Base-by-base conservation (phyloP, 2,797 vertebrate species). In the Vultur gryphus region DNA sequence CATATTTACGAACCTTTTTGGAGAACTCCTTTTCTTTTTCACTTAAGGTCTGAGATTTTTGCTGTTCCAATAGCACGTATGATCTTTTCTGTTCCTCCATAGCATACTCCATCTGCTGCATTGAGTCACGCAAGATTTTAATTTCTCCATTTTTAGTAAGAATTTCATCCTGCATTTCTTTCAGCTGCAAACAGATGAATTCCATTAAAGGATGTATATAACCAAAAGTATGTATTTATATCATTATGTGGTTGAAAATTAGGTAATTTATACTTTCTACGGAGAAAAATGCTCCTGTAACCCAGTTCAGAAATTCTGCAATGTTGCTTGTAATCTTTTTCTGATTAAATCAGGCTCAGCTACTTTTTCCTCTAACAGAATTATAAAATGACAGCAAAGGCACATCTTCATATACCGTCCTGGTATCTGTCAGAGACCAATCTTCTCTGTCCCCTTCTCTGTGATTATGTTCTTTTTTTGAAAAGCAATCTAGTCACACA, bases 61-160 rank as follows among this genome's bases (percentile, higher is more conserved):
- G 98, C 83, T 98, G 98, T 92, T 99, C 99, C 97, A 98, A 76
- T 41, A 98, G 93, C 35, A 98, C 31, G 57, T 98, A 98, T 18
- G 97, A 97, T 94, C 98, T 98, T 64, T 96, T 99, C 97, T 99
- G 99, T 49, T 98, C 97, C 81, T 99, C 99, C 75, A 99, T 97
- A 90, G 98, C 97, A 81, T 93, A 97, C 93, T 99, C 99, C 97
- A 98, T 98, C 85, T 98, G 98, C 95, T 97, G 98, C 95, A 99
- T 98, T 4, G 99, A 99, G 96, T 99, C 99, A 57, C 99, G 98
- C 83, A 99, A 96, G 64, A 99, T 98, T 87, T 98, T 98, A 96
- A 99, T 99, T 98, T 99, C 99, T 43, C 99, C 99, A 55, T 98
- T 99, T 98, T 99, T 99, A 97, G 98, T 93, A 88, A 99, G 93